Evolutionary conservation across 2,113 vertebrate genomes (phyloP), one percentile per base, ranked within the genome.

Genomic region (Hydrochoerus hydrochaeris): DNA sequence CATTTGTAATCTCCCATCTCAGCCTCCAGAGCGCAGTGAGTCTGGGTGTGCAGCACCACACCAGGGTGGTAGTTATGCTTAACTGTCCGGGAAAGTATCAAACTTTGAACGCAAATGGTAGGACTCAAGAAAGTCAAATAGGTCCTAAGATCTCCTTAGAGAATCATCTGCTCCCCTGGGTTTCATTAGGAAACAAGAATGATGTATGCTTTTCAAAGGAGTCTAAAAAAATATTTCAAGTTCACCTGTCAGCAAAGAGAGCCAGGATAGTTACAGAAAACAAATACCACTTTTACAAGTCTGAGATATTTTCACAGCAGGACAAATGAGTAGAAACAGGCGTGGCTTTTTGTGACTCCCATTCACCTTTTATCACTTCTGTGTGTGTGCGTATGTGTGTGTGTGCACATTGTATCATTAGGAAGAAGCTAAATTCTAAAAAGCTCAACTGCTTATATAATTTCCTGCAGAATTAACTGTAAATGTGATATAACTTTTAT

Each of bases 51-150:
- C 32, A 22, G 16, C 17, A 35, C 16, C 30, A 11, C 17, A 22
- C 7, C 24, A 35, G 49, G 49, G 7, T 17, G 44, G 44, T 44
- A 88, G 46, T 38, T 90, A 35, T 69, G 16, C 58, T 95, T 63
- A 54, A 96, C 7, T 71, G 60, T 90, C 80, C 94, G 93, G 91
- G 73, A 73, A 9, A 22, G 95, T 97, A 90, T 96, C 94, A 94
- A 97, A 95, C 71, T 60, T 91, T 97, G 62, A 92, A 93, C 89
- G 90, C 90, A 96, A 98, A 97, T 35, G 89, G 5, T 94, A 95
- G 85, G 78, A 95, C 97, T 90, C 20, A 44, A 95, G 82, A 67
- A 78, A 0, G 3, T 92, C 49, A 93, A 67, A 62, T 69, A 94
- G 63, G 81, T 35, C 49, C 11, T 63, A 8, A 95, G 78, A 94